A percentile compares a stretch with the other conserved stretches of the same genome.
Evolutionary conservation across 2,888 invertebrate species (phyloP).

Genomic region (Mesodorylaimus sp.): DNA sequence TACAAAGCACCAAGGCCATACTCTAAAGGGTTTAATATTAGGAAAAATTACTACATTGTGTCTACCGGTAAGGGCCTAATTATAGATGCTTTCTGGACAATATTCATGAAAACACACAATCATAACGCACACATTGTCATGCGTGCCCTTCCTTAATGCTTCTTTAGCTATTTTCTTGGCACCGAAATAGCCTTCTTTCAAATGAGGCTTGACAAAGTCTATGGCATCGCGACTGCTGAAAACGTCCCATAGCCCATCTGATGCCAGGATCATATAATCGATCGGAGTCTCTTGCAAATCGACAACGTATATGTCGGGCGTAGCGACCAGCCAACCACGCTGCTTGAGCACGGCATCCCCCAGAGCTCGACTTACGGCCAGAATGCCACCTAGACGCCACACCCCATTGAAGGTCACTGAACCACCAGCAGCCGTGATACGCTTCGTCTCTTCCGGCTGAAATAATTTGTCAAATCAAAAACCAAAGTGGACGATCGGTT

Average conservation of each 20-base stretch:
- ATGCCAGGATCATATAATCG: constrained; percentile 71
- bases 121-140: no score
- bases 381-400: constrained; percentile 82
- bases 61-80: no score
- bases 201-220: constrained; percentile 13
- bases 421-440: constrained; percentile 85
- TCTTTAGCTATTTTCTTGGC: no score
- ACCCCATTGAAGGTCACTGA: constrained; percentile 69
- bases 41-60: no score
- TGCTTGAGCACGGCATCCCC: constrained; percentile 89
- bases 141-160: no score
- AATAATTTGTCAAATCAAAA: no score
- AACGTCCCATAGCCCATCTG: constrained; percentile 91
- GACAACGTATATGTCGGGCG: constrained; percentile 81
- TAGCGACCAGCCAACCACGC: constrained; percentile 75
- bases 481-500: no score
- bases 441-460: constrained; percentile 66
- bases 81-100: no score
- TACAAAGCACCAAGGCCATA: no score
- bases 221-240: constrained; percentile 77
- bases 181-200: constrained; percentile 8
- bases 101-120: no score
- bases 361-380: constrained; percentile 78
- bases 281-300: constrained; percentile 61
- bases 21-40: no score